These are phyloP conservation scores for Poliocrania exsul DNA, from an alignment of 2,797 vertebrate species.

Conservation along the genomic window DNA sequence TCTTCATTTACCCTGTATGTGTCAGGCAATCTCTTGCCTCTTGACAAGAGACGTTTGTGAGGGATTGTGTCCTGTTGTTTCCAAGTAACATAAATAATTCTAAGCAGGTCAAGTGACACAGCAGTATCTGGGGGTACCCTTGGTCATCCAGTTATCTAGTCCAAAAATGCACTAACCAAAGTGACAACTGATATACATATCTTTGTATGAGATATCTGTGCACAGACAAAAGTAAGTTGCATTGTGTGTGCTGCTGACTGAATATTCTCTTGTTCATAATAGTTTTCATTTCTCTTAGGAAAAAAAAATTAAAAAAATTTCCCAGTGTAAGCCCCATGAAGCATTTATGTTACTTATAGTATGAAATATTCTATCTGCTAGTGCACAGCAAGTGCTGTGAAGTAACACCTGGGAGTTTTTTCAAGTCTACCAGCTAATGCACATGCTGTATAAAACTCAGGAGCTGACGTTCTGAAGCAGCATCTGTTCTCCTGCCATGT, in stretches of 20 bases:
- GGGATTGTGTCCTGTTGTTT: neutral
- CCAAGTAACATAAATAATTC: neutral
- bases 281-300: neutral
- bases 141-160: neutral
- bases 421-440: neutral
- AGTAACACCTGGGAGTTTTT: neutral
- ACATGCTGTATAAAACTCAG: neutral
- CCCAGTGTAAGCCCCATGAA: neutral
- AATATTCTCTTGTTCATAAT: neutral
- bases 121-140: neutral
- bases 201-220: neutral
- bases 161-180: neutral
- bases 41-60: neutral
- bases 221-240: neutral
- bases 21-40: neutral
- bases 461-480: neutral
- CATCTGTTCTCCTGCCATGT: neutral
- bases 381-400: neutral
- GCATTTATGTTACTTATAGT: neutral
- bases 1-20: neutral
- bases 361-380: neutral
- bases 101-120: neutral
- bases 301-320: neutral
- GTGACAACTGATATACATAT: neutral
- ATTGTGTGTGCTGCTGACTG: neutral